These are phyloP conservation scores for Myiopsitta monachus DNA, from an alignment of 2,113 vertebrate genomes.

Conservation along the genomic window DNA sequence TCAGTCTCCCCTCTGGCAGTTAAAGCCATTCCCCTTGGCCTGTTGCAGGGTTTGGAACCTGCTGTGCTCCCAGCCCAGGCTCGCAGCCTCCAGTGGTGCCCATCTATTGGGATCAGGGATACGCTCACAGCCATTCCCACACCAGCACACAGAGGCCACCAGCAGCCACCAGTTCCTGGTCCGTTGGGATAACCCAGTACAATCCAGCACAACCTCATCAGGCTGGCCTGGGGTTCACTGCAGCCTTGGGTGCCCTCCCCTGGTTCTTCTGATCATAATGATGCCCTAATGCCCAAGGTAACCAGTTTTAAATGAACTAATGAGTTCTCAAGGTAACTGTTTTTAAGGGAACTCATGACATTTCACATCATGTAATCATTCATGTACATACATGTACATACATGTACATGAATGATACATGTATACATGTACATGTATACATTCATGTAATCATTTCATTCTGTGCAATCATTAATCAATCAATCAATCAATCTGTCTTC, in stretches of 20 bases:
- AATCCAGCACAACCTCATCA: not conserved
- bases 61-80: not conserved
- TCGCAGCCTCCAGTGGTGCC: not conserved
- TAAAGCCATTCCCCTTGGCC: not conserved
- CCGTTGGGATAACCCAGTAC: fast-evolving
- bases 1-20: not conserved
- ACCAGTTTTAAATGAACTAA: not conserved
- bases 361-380: not conserved
- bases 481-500: not conserved
- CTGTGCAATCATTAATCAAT: too few species aligned
- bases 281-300: not conserved
- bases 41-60: not conserved
- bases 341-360: not conserved
- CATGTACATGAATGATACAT: too few species aligned
- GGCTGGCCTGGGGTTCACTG: not conserved
- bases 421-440: too few species aligned
- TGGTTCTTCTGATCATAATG: not conserved
- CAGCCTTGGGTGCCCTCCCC: not conserved
- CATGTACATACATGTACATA: too few species aligned
- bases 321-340: not conserved
- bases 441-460: too few species aligned
- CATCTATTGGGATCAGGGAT: fast-evolving
- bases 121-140: not conserved
- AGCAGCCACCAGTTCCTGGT: not conserved
- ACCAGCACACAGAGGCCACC: not conserved